Percentiles rank a stretch among this genome's conserved stretches.
phyloP scores from a whole-genome alignment of 2,888 invertebrate species.

The Lycia hirtaria region DNA sequence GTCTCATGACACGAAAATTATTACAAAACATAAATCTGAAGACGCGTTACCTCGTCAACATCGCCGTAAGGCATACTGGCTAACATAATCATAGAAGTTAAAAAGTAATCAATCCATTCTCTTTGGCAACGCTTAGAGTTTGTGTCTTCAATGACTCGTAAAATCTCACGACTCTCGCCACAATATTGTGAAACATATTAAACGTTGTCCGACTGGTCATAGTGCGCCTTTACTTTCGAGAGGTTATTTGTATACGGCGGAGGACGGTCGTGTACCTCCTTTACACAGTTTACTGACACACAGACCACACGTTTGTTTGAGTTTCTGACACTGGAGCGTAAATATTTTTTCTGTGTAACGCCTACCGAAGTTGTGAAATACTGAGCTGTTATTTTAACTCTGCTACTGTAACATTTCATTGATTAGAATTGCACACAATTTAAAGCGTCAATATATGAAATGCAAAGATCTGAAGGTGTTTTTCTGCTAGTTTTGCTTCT shows the following conservation, averaged over 20 bases:
- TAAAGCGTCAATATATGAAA: no score
- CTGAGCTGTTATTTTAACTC: slow-evolving; percentile 11
- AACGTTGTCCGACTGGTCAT: slow-evolving; percentile 51
- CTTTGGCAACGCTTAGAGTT: slow-evolving; percentile 78
- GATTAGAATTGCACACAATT: neutral
- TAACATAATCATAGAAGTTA: slow-evolving; percentile 79
- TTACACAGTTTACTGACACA: slow-evolving; percentile 33
- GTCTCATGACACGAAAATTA: slow-evolving; percentile 67
- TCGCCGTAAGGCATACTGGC: slow-evolving; percentile 69
- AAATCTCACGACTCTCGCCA: slow-evolving; percentile 71
- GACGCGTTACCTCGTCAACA: slow-evolving; percentile 56
- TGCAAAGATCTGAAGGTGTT: no score
- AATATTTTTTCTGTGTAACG: slow-evolving; percentile 28
- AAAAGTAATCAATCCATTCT: slow-evolving; percentile 84
- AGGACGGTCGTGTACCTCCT: slow-evolving; percentile 33
- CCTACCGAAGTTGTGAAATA: slow-evolving; percentile 14
- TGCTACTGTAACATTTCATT: neutral
- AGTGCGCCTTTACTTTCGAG: slow-evolving; percentile 59
- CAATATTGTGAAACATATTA: slow-evolving; percentile 72
- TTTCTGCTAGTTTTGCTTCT: no score
- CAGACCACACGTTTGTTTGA: slow-evolving; percentile 25
- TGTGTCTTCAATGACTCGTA: slow-evolving; percentile 79
- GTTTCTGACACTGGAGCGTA: slow-evolving; percentile 14
- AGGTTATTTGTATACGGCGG: slow-evolving; percentile 35
- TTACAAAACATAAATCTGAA: slow-evolving; percentile 67